Conservation (phyloP, 2,113 vertebrate genomes). For the Pristiophorus japonicus region DNA sequence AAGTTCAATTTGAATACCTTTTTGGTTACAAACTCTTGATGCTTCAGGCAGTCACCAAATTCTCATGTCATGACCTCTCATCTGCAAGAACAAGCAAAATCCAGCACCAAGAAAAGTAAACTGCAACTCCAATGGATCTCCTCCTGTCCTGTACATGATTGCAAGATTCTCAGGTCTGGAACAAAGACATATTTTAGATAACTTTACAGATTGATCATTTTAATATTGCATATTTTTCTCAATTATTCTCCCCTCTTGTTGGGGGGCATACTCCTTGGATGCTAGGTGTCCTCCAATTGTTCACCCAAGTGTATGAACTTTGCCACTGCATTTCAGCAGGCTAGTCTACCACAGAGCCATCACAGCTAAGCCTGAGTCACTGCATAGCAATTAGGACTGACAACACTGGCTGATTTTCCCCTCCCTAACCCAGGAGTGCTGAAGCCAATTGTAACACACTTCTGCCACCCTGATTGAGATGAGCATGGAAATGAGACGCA, state of each 20-base stretch:
- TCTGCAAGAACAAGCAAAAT: not conserved
- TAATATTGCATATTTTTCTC: not conserved
- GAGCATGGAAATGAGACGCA: not conserved
- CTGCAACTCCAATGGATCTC: not conserved
- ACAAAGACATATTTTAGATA: not conserved
- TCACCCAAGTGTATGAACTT: not conserved
- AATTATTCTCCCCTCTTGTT: not conserved
- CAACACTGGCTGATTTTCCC: not conserved
- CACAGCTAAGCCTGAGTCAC: not conserved
- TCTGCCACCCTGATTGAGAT: not conserved
- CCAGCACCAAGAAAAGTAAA: not conserved
- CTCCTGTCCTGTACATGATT: not conserved
- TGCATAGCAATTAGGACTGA: not conserved
- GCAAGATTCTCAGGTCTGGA: not conserved
- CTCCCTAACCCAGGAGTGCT: no score
- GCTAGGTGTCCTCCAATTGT: not conserved
- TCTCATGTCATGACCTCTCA: not conserved
- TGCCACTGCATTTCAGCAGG: not conserved
- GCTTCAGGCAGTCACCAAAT: not conserved
- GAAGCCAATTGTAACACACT: not conserved
- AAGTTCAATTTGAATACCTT: not conserved
- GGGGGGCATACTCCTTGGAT: not conserved
- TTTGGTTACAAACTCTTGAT: not conserved
- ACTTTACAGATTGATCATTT: not conserved
- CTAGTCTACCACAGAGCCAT: not conserved